Base-by-base conservation (phyloP, 2,888 invertebrate genomes). In the Buathra laborator region DNA sequence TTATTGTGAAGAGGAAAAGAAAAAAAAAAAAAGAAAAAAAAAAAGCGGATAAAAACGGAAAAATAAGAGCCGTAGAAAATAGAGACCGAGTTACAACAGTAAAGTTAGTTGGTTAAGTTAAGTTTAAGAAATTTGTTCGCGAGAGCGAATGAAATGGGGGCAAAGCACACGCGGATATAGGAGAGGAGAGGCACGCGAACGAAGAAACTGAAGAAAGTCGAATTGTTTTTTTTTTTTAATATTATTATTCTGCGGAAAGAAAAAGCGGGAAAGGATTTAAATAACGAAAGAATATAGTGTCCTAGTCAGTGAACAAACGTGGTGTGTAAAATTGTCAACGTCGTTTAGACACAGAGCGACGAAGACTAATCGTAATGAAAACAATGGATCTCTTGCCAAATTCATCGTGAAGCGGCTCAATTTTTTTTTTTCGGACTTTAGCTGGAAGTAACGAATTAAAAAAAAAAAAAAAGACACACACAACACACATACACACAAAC, bases 291-390 rank as follows among this genome's bases (percentile, higher is more conserved):
- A 81, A 82, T 75, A 89, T 89, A 90, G 90, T 90, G 89, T 91
- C 92, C 92, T 93, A 93, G 92, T 93, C 93, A 92, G 88, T 91
- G 89, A 89, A 88, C 89, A 89, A 89, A 89, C 71, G 85, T 87
- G 85, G 86, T 83, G 87, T 87, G 76, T 86, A 79, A 81, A 79
- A 81, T 82, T 78, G 37, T 72, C 82, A 83, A 76, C 87, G 76
- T 87, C 84, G 86, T 86, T 71, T 48, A n/a, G 83, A 86, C 83
- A 56, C 74, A 37, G 48, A 29, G 46, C 53, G 70, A 83, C 81
- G 68, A 77, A 77, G 77, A 84, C 71, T 83, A 79, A 81, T 67
- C 59, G 51, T 66, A 79, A 80, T 32, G 14, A 66, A 68, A 24
- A 62, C 14, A 37, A 24, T 59, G 81, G 87, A 89, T 90, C 90